Base-by-base conservation (phyloP, 2,797 vertebrate genomes). In the Cynopterus sphinx region DNA sequence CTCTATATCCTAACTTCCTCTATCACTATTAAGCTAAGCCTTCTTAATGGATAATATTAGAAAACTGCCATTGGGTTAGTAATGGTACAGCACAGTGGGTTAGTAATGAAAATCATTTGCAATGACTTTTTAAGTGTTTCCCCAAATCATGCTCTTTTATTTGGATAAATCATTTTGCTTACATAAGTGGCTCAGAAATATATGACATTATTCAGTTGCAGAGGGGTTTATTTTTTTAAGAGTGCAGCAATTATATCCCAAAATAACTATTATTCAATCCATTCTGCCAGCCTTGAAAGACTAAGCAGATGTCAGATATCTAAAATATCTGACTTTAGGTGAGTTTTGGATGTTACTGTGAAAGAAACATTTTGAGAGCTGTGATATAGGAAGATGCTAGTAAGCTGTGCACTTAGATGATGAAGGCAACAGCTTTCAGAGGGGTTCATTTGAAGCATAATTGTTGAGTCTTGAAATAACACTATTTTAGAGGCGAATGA, bases 321-420 rank as follows among this genome's bases (percentile, higher is more conserved):
- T 95, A 97, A 96, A 97, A 97, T 96, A 97, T 96, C 94, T 96
- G 96, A 96, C 96, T 96, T 97, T 95, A 97, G 97, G 97, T 96
- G 92, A 96, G 88, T 83, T 94, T 92, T 59, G 79, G 94, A 96
- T 94, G 83, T 94, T 97, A 95, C 59, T 96, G 79, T 95, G 95
- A 96, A 97, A 95, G 90, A 97, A 53, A 57, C 41, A 90, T 95
- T 97, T 97, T 91, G 73, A 97, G 95, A 95, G 96, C 65, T 96
- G 89, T 91, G 91, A 75, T 70, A 91, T 19, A 92, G 83, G 82
- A 96, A 83, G 26, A 95, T 96, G 83, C 59, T 94, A 94, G 71
- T 81, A 96, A 94, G 61, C 78, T 97, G 31, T 68, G 67, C 70
- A 67, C 93, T 96, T 97, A 95, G 65, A 93, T 96, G 96, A 97